Percentiles rank a stretch among this genome's conserved stretches.
These are phyloP conservation scores for Platycnemis pennipes DNA, from an alignment of 2,888 invertebrate genomes.

Conservation along the genomic window DNA sequence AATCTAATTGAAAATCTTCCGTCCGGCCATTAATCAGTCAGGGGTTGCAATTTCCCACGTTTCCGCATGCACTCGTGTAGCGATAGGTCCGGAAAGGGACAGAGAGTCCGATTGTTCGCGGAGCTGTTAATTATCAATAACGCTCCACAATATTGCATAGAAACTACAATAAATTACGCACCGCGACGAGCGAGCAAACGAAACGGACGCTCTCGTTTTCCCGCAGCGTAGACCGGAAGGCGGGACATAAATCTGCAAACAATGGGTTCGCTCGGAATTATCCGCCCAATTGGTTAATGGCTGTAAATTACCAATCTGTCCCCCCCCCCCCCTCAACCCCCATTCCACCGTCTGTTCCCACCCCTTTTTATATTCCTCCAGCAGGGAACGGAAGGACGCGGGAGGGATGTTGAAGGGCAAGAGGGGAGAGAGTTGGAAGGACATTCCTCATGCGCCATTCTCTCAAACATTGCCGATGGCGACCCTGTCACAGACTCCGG, in stretches of 20 bases:
- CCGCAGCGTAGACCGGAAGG: not conserved
- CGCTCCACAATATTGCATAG: slow-evolving; percentile 17
- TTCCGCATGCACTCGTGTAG: not conserved
- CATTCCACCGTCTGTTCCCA: not conserved
- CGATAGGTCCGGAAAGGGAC: not conserved
- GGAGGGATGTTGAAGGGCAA: not conserved
- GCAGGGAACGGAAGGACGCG: not conserved
- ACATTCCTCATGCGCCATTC: slow-evolving; percentile 11
- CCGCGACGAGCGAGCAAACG: not conserved
- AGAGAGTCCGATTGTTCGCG: not conserved
- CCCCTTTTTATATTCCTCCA: too few species aligned
- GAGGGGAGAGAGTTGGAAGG: not conserved
- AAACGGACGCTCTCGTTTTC: slow-evolving; percentile 28
- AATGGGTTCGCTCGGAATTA: slow-evolving; percentile 57
- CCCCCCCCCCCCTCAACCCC: not conserved
- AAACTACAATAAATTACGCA: slow-evolving; percentile 41
- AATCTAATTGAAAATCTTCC: not conserved
- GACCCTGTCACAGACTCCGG: not conserved
- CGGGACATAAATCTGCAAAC: slow-evolving; percentile 57
- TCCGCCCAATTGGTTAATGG: slow-evolving; percentile 60
- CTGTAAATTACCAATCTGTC: slow-evolving; percentile 44
- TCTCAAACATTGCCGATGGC: not conserved
- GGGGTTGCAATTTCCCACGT: not conserved
- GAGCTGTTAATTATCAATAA: slow-evolving; percentile 67
- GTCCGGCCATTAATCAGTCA: not conserved